Conservation (phyloP, 1,140 invertebrate genomes). For the Drosophila cardini region DNA sequence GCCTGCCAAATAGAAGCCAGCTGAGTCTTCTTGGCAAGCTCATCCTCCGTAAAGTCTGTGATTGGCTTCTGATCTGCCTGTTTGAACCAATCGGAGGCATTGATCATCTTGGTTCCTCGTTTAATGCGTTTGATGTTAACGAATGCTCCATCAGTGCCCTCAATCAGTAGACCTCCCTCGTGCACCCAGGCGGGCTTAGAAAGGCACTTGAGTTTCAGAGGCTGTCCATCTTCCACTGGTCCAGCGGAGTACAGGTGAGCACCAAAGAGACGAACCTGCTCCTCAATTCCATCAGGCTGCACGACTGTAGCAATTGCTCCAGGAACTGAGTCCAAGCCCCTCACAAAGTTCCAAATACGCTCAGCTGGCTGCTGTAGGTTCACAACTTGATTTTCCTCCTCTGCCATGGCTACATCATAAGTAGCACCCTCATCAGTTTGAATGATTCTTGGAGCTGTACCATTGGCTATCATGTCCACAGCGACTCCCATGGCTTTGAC, state of each 20-base stretch:
- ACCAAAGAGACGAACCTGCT: slow-evolving; percentile 92
- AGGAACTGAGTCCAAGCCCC: slow-evolving; percentile 96
- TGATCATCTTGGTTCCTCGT: slow-evolving; percentile 92
- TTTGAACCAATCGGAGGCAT: slow-evolving; percentile 92
- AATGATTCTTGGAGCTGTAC: slow-evolving; percentile 91
- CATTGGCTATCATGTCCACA: slow-evolving; percentile 94
- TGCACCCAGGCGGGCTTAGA: slow-evolving; percentile 89
- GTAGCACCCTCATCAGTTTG: slow-evolving; percentile 95
- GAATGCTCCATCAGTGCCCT: slow-evolving; percentile 90
- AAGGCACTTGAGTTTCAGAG: slow-evolving; percentile 88
- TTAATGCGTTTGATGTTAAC: slow-evolving; percentile 91
- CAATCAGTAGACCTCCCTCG: slow-evolving; percentile 91
- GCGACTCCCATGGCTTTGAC: slow-evolving; percentile 87
- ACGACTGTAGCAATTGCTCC: slow-evolving; percentile 93
- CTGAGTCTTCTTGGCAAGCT: slow-evolving; percentile 88
- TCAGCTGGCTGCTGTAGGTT: slow-evolving; percentile 86
- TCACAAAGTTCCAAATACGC: slow-evolving; percentile 95
- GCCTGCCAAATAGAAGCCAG: slow-evolving; percentile 92
- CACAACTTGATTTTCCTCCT: slow-evolving; percentile 90
- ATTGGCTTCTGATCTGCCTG: slow-evolving; percentile 85
- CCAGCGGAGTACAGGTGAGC: slow-evolving; percentile 90
- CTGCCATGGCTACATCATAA: slow-evolving; percentile 96
- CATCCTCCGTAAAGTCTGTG: slow-evolving; percentile 90
- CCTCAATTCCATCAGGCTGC: slow-evolving; percentile 85
- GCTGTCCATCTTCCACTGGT: slow-evolving; percentile 85